A percentile compares a stretch with the other conserved stretches of the same genome.
phyloP scores from a whole-genome alignment of 2,888 invertebrate genomes.

The Slavum lentiscoides region DNA sequence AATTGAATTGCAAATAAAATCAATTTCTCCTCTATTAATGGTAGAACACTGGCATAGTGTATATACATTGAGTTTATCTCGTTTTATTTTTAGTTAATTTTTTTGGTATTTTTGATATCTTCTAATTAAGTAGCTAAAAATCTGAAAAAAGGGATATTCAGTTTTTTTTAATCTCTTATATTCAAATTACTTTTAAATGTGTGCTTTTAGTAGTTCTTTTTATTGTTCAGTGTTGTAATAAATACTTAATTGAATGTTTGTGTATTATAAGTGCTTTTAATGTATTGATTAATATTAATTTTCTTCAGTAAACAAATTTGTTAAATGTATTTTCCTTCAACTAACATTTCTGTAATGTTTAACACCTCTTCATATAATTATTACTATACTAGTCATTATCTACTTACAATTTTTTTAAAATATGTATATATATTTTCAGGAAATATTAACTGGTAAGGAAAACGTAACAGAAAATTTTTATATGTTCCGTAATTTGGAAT shows the following conservation, averaged over 20 bases:
- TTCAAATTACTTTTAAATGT: too few relatives aligned
- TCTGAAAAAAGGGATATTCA: neutral
- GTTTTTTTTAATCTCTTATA: too few relatives aligned
- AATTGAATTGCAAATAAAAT: neutral
- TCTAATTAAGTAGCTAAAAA: neutral
- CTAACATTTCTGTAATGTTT: slow-evolving; percentile 27
- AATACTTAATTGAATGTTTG: slow-evolving; percentile 2
- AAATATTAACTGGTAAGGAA: slow-evolving; percentile 69
- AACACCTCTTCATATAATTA: slow-evolving; percentile 3
- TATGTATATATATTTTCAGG: slow-evolving; percentile 62
- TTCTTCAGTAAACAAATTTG: neutral
- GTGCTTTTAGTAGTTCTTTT: too few relatives aligned
- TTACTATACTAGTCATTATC: neutral
- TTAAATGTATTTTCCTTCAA: slow-evolving; percentile 15
- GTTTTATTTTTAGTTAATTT: too few relatives aligned
- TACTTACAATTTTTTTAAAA: slow-evolving; percentile 7
- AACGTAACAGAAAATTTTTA: slow-evolving; percentile 69
- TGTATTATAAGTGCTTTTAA: neutral
- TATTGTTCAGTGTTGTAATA: too few relatives aligned
- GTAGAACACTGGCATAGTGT: too few relatives aligned
- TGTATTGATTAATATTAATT: neutral
- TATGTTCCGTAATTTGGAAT: slow-evolving; percentile 75
- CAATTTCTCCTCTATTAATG: too few relatives aligned
- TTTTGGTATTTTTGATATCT: too few relatives aligned
- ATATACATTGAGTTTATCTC: too few relatives aligned